phyloP scores from a whole-genome alignment of 2,113 vertebrate species.

The Tringa solitaria region DNA sequence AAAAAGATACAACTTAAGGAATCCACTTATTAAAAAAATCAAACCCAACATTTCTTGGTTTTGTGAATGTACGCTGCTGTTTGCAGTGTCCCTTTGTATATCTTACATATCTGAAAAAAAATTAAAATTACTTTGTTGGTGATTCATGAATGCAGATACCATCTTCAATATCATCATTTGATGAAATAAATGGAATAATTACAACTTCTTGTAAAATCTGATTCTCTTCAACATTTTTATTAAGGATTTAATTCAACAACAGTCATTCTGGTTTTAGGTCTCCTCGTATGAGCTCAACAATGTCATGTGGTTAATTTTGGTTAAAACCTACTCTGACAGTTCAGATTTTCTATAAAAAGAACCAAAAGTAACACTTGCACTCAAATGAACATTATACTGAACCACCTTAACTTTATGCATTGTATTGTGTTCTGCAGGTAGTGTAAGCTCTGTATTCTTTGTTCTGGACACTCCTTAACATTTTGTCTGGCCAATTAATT shows the following conservation, averaged over 20 bases:
- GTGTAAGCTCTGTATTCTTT: neutral
- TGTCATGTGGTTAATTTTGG: neutral
- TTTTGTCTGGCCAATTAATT: neutral
- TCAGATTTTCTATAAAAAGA: neutral
- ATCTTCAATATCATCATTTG: neutral
- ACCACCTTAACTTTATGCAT: neutral
- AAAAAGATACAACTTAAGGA: neutral
- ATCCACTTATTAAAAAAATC: neutral
- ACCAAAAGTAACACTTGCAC: neutral
- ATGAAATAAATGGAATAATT: neutral
- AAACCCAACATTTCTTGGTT: fast-evolving
- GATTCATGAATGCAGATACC: neutral
- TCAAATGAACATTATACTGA: neutral
- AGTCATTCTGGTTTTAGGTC: neutral
- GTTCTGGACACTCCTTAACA: neutral
- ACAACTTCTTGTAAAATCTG: neutral
- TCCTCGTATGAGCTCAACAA: neutral
- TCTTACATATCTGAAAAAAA: neutral
- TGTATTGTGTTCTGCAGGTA: neutral
- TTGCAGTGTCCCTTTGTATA: neutral
- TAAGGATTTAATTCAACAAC: neutral
- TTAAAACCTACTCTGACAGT: neutral
- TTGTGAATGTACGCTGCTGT: neutral
- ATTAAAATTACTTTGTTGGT: neutral
- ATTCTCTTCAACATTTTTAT: neutral